A percentile compares a stretch with the other conserved stretches of the same genome.
These are phyloP conservation scores for Tetanocera ferruginea DNA, from an alignment of 2,888 invertebrate genomes.

Conservation along the genomic window DNA sequence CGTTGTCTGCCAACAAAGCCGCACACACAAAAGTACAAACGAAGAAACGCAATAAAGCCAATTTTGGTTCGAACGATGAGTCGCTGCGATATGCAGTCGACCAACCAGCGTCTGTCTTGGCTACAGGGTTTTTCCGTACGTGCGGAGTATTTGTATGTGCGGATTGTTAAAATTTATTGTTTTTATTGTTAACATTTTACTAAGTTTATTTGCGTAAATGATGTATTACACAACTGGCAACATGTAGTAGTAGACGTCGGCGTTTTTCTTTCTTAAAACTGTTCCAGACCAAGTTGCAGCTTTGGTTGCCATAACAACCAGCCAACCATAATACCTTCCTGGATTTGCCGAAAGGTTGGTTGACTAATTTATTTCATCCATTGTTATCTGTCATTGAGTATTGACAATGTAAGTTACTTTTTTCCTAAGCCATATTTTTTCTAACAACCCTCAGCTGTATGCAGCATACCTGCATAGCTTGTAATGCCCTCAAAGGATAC, in stretches of 20 bases:
- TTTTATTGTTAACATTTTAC: conserved; percentile 47
- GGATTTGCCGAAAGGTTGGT: background rate
- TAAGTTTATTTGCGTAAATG: conserved; percentile 49
- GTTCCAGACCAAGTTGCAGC: background rate
- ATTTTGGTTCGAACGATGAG: conserved; percentile 16
- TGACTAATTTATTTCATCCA: conserved; percentile 34
- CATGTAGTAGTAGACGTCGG: background rate
- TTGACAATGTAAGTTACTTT: conserved; percentile 12
- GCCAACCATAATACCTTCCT: background rate
- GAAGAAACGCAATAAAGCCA: background rate
- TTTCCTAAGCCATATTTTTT: background rate
- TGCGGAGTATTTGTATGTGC: conserved; percentile 8
- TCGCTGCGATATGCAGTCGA: conserved; percentile 19
- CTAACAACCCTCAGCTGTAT: background rate
- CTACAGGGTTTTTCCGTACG: conserved; percentile 23
- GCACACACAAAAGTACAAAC: background rate
- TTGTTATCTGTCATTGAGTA: conserved; percentile 30
- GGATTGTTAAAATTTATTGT: conserved; percentile 44
- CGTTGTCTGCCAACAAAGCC: conserved; percentile 15
- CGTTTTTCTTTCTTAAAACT: background rate
- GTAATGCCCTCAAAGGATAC: conserved; percentile 58
- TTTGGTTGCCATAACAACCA: background rate
- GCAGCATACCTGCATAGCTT: background rate
- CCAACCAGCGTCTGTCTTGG: background rate
- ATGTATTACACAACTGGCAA: conserved; percentile 46